These are phyloP conservation scores for Macrostomum lignano DNA, from an alignment of 1,140 invertebrate species.

Conservation along the genomic window DNA sequence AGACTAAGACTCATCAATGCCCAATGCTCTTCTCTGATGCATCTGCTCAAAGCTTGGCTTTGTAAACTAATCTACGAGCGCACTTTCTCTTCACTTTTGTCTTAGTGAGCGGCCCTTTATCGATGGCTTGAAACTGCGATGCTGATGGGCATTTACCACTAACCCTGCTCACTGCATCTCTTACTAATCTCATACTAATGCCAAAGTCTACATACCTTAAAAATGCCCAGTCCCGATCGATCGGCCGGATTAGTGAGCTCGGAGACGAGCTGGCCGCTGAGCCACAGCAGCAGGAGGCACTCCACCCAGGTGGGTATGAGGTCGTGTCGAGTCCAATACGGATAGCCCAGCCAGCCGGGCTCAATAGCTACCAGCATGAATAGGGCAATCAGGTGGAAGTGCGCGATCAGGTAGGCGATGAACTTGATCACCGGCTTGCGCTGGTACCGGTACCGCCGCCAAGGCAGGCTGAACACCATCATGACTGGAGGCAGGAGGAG, in stretches of 20 bases:
- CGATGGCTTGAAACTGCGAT: no score
- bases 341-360: constrained; percentile 54
- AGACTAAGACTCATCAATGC: no score
- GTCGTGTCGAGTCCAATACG: constrained; percentile 24
- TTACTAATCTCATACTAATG: no score
- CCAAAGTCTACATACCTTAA: constrained; percentile 45
- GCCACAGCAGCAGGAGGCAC: constrained; percentile 71
- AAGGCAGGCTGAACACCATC: constrained; percentile 71
- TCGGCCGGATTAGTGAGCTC: constrained; percentile 34
- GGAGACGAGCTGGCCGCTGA: constrained; percentile 69
- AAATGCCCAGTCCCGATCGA: constrained; percentile 30
- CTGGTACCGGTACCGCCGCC: constrained; percentile 71
- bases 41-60: no score
- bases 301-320: constrained; percentile 56
- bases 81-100: no score
- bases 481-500: constrained; percentile 74
- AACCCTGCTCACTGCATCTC: no score
- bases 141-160: no score
- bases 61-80: no score
- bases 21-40: no score
- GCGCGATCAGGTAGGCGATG: constrained; percentile 90
- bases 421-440: constrained; percentile 82
- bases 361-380: constrained; percentile 51
- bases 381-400: constrained; percentile 78
- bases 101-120: no score